Evolutionary conservation across 2,888 invertebrate species (phyloP), one percentile per base, ranked within the genome.

Genomic region (Chymomyza caudatula): DNA sequence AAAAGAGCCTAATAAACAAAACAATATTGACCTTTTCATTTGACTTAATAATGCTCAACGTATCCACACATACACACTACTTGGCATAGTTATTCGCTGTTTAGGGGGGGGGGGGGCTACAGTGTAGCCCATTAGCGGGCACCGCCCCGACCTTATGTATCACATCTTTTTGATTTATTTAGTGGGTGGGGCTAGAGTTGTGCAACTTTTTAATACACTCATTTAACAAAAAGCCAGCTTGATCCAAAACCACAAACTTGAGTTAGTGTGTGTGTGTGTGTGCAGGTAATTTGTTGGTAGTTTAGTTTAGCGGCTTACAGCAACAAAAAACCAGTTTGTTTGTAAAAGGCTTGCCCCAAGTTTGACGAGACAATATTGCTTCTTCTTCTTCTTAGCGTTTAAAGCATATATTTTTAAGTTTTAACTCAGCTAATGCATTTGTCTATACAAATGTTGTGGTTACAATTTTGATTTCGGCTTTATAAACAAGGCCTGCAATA

Each of bases 121-220:
- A n/a, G n/a, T n/a, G n/a, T n/a, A n/a, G n/a, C n/a, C n/a, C n/a
- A n/a, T n/a, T n/a, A n/a, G n/a, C n/a, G n/a, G n/a, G n/a, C n/a
- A n/a, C n/a, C n/a, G n/a, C n/a, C n/a, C n/a, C n/a, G n/a, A n/a
- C n/a, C n/a, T n/a, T n/a, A n/a, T n/a, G n/a, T n/a, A n/a, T n/a
- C n/a, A n/a, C n/a, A n/a, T n/a, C n/a, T n/a, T n/a, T 37, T 37
- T 37, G 29, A 37, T 37, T 37, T 37, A 37, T 37, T 37, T 37
- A 37, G 29, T 37, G 29, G 29, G 29, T 37, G 29, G 25, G 61
- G 49, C 23, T 51, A 69, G 23, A 44, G 55, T 58, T 60, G 69
- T 69, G 58, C 63, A 59, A 61, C 25, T 60, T 64, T 54, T 63
- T 65, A 56, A 49, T 49, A 62, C 55, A 66, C 69, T 47, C 47